Evolutionary conservation across 2,113 vertebrate species (phyloP), one percentile per base, ranked within the genome.

Genomic region (Falcunculus frontatus): DNA sequence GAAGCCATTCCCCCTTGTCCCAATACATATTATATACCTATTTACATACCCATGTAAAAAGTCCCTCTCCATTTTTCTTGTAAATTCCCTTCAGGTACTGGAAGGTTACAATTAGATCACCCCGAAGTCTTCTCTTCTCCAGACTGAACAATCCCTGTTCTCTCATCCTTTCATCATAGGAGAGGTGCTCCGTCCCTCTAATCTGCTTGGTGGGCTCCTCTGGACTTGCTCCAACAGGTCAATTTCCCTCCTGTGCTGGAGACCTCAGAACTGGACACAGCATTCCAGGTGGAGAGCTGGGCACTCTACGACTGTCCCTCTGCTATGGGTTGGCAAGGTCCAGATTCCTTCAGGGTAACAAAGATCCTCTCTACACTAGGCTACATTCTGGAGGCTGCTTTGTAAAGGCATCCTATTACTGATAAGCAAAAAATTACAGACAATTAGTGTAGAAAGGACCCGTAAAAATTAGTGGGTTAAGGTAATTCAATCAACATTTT

Each of bases 271-370:
- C 62, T 68, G 62, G 47, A 46, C 9, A 10, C 46, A n/a, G 16
- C 16, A 67, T 33, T 74, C 29, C 69, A 52, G 22, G 37, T 30
- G 29, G 16, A 37, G 27, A 52, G 16, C 9, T 39, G 18, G n/a
- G 33, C 21, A 33, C 16, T 53, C 0, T 16, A 11, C 0, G 0
- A 63, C 23, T 39, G 56, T 39, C 22, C 22, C 15, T 65, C 57
- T 75, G 37, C 53, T 69, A 18, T 39, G 60, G 32, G 19, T 21
- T 72, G 63, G 21, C 59, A 50, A 37, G 46, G 49, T 37, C 55
- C 70, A 53, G 32, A 35, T 33, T 73, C 19, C 76, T 78, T 19
- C 62, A 78, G 62, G 18, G 17, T 52, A 50, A 22, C 42, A 63
- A 81, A 44, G 52, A 26, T 44, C 33, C 52, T 80, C 27, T 56